Conservation (phyloP, 2,797 vertebrate species). For the Neosilurus mollespiculum region DNA sequence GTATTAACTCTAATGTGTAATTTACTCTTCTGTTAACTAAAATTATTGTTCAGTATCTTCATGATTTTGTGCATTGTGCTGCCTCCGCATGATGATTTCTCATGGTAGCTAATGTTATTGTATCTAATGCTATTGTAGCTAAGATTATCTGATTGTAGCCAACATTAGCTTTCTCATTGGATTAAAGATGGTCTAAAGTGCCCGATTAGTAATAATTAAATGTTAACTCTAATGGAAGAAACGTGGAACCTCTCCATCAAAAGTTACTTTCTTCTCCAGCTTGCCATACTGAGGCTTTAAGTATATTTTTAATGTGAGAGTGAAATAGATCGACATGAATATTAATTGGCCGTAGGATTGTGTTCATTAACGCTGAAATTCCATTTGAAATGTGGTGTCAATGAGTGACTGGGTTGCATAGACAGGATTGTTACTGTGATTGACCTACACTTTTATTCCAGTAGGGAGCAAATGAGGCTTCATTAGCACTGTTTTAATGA, state of each 20-base stretch:
- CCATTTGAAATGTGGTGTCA: background rate
- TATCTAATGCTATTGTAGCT: background rate
- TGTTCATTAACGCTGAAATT: background rate
- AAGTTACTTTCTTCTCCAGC: background rate
- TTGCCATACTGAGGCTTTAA: background rate
- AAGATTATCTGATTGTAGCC: background rate
- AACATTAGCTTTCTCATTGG: background rate
- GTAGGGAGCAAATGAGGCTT: background rate
- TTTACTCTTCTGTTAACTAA: background rate
- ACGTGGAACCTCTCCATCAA: background rate
- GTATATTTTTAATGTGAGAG: background rate
- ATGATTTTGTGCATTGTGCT: no score
- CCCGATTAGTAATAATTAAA: background rate
- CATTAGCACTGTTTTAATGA: constrained; percentile 49
- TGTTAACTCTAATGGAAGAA: background rate
- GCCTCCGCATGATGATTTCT: no score
- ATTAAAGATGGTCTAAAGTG: background rate
- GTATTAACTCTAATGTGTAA: no score
- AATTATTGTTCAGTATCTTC: background rate
- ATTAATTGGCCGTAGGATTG: background rate
- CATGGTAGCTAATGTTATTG: no score
- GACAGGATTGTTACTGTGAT: background rate
- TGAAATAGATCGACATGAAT: background rate
- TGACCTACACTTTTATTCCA: constrained; percentile 3
- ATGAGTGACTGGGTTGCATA: background rate